Conservation (phyloP, 2,113 vertebrate species). For the Chaetodon auriga region DNA sequence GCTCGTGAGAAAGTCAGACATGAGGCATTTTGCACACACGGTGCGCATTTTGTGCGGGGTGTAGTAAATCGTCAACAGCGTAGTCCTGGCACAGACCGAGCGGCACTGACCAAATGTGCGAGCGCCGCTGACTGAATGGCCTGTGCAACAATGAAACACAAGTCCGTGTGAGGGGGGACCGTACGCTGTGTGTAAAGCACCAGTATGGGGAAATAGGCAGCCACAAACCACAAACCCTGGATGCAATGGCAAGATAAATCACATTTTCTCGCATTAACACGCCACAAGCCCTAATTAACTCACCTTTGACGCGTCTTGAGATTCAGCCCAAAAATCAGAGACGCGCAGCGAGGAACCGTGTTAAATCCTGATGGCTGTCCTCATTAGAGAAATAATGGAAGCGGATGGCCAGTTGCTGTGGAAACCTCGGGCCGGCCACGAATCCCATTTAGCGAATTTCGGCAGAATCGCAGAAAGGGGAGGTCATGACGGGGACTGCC, state of each 20-base stretch:
- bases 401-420: conserved; percentile 67
- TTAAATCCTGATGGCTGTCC: conserved; percentile 72
- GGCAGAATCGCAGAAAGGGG: conserved; percentile 41
- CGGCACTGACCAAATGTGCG: conserved; percentile 53
- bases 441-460: conserved; percentile 79
- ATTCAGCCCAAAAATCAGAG: conserved; percentile 71
- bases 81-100: conserved; percentile 45
- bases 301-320: conserved; percentile 79
- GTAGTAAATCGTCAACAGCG: conserved; percentile 41
- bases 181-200: conserved; percentile 20
- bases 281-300: conserved; percentile 41
- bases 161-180: conserved; percentile 32
- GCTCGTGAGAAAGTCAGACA: conserved; percentile 3
- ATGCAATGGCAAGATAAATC: neutral
- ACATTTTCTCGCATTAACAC: neutral
- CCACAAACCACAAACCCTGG: neutral
- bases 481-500: conserved; percentile 74
- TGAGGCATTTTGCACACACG: neutral
- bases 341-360: conserved; percentile 66
- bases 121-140: conserved; percentile 55
- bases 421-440: conserved; percentile 60
- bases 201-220: conserved; percentile 20
- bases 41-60: conserved; percentile 23
- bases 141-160: conserved; percentile 75
- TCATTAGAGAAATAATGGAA: conserved; percentile 72